These are phyloP conservation scores for Caretta caretta DNA, from an alignment of 2,113 vertebrate species.

Conservation along the genomic window DNA sequence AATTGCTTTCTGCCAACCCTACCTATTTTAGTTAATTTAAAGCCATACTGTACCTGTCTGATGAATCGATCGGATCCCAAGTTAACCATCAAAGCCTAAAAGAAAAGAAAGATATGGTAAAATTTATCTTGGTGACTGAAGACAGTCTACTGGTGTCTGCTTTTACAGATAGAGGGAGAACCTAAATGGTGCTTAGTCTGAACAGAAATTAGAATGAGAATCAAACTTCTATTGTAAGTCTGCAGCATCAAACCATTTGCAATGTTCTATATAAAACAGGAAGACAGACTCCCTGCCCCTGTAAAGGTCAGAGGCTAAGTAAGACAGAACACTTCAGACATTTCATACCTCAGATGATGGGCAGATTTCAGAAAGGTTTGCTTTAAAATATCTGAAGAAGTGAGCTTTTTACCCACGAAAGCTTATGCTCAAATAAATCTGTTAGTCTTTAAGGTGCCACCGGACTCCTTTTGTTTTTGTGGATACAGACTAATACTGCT, in stretches of 20 bases:
- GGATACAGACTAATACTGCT: too few relatives aligned
- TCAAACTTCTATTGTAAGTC: background rate
- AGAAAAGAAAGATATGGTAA: conserved; percentile 35
- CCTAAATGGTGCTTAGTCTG: background rate
- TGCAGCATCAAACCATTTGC: background rate
- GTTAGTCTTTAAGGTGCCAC: too few relatives aligned
- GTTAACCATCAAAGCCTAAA: conserved; percentile 97
- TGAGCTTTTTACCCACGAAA: too few relatives aligned
- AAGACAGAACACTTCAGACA: background rate
- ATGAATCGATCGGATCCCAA: conserved; percentile 97
- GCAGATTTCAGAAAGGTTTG: background rate
- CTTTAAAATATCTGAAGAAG: background rate
- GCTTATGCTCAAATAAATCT: too few relatives aligned
- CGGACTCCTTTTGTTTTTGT: too few relatives aligned
- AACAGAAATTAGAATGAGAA: background rate
- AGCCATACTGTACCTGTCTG: conserved; percentile 86
- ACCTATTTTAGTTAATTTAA: background rate
- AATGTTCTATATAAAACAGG: background rate
- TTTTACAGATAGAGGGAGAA: background rate
- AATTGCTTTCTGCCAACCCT: background rate
- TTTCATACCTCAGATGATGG: background rate
- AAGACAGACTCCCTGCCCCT: background rate
- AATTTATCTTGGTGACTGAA: conserved; percentile 18
- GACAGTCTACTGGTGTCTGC: background rate
- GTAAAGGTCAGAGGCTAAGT: background rate